These are phyloP conservation scores for Paramuricea clavata DNA, from an alignment of 92 coral and sea anemone genomes.

Conservation along the genomic window DNA sequence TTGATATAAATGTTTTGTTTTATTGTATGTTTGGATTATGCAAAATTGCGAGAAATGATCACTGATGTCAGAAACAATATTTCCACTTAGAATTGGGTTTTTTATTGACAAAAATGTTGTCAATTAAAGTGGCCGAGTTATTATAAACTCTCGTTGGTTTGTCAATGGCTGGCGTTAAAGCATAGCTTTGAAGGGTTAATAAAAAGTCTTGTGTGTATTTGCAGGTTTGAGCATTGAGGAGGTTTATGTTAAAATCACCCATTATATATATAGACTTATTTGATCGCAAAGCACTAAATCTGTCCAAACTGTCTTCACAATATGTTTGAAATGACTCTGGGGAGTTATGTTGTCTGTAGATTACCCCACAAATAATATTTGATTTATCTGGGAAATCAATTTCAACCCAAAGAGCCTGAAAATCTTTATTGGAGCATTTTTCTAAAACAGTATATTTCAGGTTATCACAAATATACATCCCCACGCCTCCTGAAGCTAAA, in stretches of 20 bases:
- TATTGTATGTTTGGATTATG: neutral
- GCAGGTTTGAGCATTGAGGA: conserved; percentile 36
- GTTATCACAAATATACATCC: no score
- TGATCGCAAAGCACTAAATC: no score
- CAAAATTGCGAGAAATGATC: conserved; percentile 67
- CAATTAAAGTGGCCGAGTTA: conserved; percentile 56
- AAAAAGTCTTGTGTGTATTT: conserved; percentile 19
- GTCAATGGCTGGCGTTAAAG: conserved; percentile 53
- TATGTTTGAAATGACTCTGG: no score
- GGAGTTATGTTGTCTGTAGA: no score
- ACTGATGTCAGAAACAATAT: conserved; percentile 51
- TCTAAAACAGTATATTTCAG: no score
- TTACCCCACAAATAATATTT: no score
- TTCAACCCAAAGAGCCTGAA: no score
- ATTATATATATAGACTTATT: neutral
- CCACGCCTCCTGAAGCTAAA: no score
- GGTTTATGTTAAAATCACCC: conserved; percentile 33
- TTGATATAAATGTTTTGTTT: conserved; percentile 3
- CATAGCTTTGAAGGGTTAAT: conserved; percentile 41
- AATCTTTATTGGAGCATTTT: no score
- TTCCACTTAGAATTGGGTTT: conserved; percentile 34
- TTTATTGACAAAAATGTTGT: conserved; percentile 50
- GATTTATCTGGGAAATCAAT: no score
- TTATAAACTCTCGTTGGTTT: conserved; percentile 60
- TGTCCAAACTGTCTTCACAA: no score